Base-by-base conservation (phyloP, 2,797 vertebrate genomes). In the Sternotherus odoratus region DNA sequence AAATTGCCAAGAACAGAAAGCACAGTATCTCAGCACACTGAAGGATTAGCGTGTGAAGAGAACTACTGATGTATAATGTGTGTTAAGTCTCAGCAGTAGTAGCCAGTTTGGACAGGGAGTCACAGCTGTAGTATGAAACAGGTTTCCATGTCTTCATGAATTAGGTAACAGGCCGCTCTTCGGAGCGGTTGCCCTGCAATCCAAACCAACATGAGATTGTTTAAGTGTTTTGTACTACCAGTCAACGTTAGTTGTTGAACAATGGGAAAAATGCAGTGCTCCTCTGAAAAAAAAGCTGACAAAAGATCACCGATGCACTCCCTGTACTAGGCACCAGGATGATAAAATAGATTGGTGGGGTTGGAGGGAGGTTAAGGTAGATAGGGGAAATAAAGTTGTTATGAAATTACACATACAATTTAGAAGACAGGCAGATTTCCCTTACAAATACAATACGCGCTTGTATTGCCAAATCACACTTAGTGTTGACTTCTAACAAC, bases 401-500 rank as follows among this genome's bases (percentile, higher is more conserved):
- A 0, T 81, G 77, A 96, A 89, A 95, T 87, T 95, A 93, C 28
- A 0, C 9, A 19, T 85, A 82, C 60, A n/a, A 95, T 85, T 94
- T 87, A 88, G 88, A 95, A 94, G 48, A 96, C 95, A 94, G 92
- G 56, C 57, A 19, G 4, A 3, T 84, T 88, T 72, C 89, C n/a
- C 23, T 84, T 93, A 89, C 83, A 94, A 96, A 95, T 66, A 87
- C 1, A 94, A 94, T 33, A 83, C 91, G 36, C 43, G 1, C 91
- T 94, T 84, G 90, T 80, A 86, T 69, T 56, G 93, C 87, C 93
- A 92, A 95, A 95, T 82, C 85, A 83, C 4, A 0, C 93, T 50
- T 88, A 48, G 91, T 8, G 83, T 92, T 93, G 96, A 97, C 95
- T 93, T 96, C 91, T 72, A 85, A 96, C 88, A 90, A 93, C 95